Evolutionary conservation across 2,888 invertebrate species (phyloP), one percentile per base, ranked within the genome.

Genomic region (Drosophila parthenogenetica): DNA sequence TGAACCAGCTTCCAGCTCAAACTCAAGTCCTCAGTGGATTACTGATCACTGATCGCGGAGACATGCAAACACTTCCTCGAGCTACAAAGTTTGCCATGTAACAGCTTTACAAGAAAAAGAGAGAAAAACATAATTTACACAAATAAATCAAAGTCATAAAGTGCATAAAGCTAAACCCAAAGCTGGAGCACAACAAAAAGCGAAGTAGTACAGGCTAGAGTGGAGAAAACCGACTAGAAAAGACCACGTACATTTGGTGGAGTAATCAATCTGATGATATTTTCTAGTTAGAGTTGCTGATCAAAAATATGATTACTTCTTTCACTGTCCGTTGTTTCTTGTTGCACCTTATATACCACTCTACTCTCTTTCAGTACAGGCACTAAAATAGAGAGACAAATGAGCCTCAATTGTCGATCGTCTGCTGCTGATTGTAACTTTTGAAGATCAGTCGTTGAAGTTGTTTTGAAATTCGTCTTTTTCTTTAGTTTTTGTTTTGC

Each of bases 61-160:
- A 57, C 76, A 79, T 70, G 80, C 78, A 76, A 78, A 78, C 81
- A 80, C 81, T 80, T 81, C 81, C 81, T 81, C 67, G 53, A 75
- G 61, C 59, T 22, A 32, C 62, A 19, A 39, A 62, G 65, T 66
- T 60, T 53, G 58, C 77, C 69, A 75, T 83, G 81, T 77, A 83
- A 79, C 81, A 79, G 74, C 80, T 59, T 54, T 19, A n/a, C n/a
- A n/a, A n/a, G n/a, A 54, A 77, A 86, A 86, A 80, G 13, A 13
- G 13, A 35, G 13, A 13, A 11, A 35, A 13, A 35, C 35, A 35
- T 81, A 80, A 85, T 85, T 86, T 85, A 82, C 84, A 69, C 77
- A 86, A 85, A 85, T 85, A 85, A 85, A 85, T 85, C 84, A 85
- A 86, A 85, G 86, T 86, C 86, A 73, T 81, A 84, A 80, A 81